A percentile compares a stretch with the other conserved stretches of the same genome.
phyloP scores from a whole-genome alignment of 2,113 vertebrate species.

The Aptenodytes patagonicus region DNA sequence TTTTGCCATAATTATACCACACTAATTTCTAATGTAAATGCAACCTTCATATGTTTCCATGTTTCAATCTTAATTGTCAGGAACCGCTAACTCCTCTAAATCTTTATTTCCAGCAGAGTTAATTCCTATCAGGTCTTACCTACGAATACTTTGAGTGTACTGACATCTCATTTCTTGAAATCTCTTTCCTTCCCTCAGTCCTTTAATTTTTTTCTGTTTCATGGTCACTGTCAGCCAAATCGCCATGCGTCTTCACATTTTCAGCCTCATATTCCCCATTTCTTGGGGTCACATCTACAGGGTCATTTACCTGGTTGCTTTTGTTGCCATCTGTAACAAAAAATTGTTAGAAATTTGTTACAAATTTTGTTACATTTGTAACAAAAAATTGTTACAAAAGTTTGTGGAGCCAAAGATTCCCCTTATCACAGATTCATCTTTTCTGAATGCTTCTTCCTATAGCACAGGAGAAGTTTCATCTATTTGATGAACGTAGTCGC shows the following conservation, averaged over 20 bases:
- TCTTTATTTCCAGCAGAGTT: background rate
- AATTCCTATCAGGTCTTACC: background rate
- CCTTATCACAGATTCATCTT: background rate
- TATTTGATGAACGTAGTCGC: fast-evolving
- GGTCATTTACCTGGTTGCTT: fast-evolving
- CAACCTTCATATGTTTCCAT: fast-evolving
- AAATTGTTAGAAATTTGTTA: background rate
- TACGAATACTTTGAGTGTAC: background rate
- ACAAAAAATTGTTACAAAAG: background rate
- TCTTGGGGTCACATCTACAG: background rate
- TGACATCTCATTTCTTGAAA: background rate
- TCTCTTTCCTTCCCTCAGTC: background rate
- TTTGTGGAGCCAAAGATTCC: background rate
- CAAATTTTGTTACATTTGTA: background rate
- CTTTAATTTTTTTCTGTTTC: background rate
- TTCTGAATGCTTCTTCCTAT: background rate
- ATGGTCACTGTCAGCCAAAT: background rate
- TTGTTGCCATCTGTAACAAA: background rate
- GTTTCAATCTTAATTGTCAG: background rate
- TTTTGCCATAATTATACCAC: background rate
- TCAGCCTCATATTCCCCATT: fast-evolving
- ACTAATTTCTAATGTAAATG: background rate
- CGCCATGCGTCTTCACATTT: fast-evolving
- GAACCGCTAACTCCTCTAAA: background rate
- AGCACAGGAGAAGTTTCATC: background rate